Percentiles rank a stretch among this genome's conserved stretches.
Evolutionary conservation across 2,113 vertebrate species (phyloP).

Genomic region (Sardina pilchardus): DNA sequence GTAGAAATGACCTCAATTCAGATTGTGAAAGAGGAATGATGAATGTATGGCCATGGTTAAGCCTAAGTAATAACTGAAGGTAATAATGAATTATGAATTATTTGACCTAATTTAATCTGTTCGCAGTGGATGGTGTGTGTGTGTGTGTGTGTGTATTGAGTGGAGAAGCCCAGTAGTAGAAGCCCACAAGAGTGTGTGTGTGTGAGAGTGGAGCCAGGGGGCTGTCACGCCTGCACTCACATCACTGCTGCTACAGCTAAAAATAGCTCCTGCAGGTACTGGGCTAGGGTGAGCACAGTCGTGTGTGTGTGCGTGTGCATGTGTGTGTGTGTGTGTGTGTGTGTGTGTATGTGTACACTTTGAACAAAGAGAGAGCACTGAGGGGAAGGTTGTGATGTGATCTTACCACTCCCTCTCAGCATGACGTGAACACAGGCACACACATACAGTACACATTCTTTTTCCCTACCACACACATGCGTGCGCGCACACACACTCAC

Average conservation of each 20-base stretch:
- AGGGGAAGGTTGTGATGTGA: not conserved
- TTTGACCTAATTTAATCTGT: too few species aligned
- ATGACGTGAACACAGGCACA: not conserved
- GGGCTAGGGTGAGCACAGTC: not conserved
- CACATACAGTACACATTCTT: not conserved
- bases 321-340: slow-evolving; percentile 3
- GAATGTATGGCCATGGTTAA: not conserved
- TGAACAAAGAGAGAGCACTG: not conserved
- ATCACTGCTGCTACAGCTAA: not conserved
- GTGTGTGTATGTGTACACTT: not conserved
- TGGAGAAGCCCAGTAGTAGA: not conserved
- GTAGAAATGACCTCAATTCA: not conserved
- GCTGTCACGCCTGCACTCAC: not conserved
- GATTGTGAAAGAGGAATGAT: not conserved
- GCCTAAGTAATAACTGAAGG: not conserved
- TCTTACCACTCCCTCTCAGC: not conserved
- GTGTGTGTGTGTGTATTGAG: not conserved
- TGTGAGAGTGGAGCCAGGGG: not conserved
- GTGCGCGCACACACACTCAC: not conserved
- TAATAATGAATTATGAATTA: too few species aligned
- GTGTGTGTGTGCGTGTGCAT: not conserved
- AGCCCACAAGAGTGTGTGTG: not conserved
- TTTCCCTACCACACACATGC: not conserved
- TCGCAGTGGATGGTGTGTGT: too few species aligned
- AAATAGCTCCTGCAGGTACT: slow-evolving; percentile 14